Conservation (phyloP, 1,140 invertebrate species). For the Melipona quadrifasciata region DNA sequence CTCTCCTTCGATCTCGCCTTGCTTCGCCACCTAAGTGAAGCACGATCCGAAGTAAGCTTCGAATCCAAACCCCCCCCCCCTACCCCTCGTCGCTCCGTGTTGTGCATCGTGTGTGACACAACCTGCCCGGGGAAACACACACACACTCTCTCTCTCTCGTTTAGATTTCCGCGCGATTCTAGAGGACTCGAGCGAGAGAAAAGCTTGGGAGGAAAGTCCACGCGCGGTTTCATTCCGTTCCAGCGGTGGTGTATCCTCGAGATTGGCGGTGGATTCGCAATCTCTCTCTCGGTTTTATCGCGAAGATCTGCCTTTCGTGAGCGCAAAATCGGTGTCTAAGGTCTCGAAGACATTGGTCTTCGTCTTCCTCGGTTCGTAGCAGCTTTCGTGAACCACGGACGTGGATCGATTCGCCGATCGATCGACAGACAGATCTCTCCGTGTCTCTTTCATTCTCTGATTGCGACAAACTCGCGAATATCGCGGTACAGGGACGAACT, state of each 20-base stretch:
- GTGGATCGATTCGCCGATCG: conserved; percentile 34
- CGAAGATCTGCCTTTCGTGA: conserved; percentile 43
- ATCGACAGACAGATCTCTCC: not conserved
- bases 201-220: not conserved
- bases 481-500: not conserved
- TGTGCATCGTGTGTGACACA: not conserved
- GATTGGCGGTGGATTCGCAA: conserved; percentile 66
- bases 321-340: conserved; percentile 29
- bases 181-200: not conserved
- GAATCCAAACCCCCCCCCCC: not conserved
- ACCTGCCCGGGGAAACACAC: conserved; percentile 2
- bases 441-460: conserved; percentile 16
- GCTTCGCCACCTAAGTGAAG: conserved; percentile 13
- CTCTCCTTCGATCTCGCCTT: conserved; percentile 4
- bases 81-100: too few relatives aligned
- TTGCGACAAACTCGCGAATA: conserved; percentile 30
- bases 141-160: not conserved
- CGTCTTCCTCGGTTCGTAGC: conserved; percentile 16
- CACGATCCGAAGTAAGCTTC: not conserved
- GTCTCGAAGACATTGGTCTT: conserved; percentile 18
- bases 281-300: conserved; percentile 67
- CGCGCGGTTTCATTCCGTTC: conserved; percentile 42
- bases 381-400: conserved; percentile 18
- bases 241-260: conserved; percentile 10
- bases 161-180: conserved; percentile 1